Evolutionary conservation across 2,113 vertebrate genomes (phyloP).

Genomic region (Bubo blakistoni): DNA sequence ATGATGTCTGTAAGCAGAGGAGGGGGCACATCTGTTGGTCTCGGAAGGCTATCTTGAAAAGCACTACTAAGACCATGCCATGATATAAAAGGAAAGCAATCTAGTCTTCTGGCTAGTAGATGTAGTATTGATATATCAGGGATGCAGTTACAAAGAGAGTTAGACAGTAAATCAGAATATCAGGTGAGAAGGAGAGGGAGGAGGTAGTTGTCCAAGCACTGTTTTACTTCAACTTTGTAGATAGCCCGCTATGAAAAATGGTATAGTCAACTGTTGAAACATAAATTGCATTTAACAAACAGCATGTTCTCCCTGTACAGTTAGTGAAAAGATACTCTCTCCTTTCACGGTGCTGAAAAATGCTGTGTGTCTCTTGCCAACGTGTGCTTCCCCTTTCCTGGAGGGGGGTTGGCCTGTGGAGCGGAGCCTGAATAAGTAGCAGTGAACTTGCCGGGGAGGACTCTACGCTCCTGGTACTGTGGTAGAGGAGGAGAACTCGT

Average conservation of each 20-base stretch:
- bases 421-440: background rate
- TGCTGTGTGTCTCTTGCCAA: background rate
- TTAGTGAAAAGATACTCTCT: background rate
- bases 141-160: background rate
- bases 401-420: background rate
- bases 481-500: background rate
- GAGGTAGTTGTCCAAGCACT: background rate
- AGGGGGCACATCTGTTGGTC: background rate
- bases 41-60: background rate
- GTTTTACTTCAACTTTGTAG: background rate
- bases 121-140: background rate
- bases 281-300: background rate
- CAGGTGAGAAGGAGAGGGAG: background rate
- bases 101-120: background rate
- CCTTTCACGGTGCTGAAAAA: background rate
- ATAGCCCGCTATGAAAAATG: background rate
- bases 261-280: background rate
- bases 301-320: background rate
- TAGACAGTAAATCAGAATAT: background rate
- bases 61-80: background rate
- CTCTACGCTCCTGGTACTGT: rapidly evolving
- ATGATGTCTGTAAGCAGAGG: background rate
- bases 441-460: background rate
- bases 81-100: background rate
- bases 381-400: background rate